Evolutionary conservation across 2,888 invertebrate genomes (phyloP), one percentile per base, ranked within the genome.

Genomic region (Aproaerema taeniolella): DNA sequence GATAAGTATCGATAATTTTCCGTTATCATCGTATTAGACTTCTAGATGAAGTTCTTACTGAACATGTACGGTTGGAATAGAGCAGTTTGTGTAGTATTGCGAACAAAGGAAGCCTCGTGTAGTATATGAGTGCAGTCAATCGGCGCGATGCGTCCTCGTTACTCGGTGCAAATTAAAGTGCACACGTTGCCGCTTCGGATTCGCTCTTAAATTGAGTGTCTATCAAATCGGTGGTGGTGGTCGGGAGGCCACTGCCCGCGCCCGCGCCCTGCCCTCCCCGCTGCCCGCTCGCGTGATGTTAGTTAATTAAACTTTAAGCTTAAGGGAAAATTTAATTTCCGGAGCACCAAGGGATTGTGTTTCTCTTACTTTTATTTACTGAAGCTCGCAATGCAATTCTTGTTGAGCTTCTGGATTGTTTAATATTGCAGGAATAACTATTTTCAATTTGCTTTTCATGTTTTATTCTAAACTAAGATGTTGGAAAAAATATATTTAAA

Each of bases 241-340:
- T 40, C 26, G 5, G 46, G 33, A 46, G 38, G 43, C 38, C 40
- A 56, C 54, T 37, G 42, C 39, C 39, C 50, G 43, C 42, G 8
- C 26, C 14, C 20, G 20, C 41, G 43, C 49, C 43, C 45, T 41
- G 46, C 30, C 14, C 6, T 33, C 40, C 39, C 41, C 50, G 45
- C 42, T 61, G 58, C 64, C 63, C 39, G 31, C 58, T 78, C 62
- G 77, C 77, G 75, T 79, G 78, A 66, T 70, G 62, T 68, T 68
- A 61, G 61, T 77, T 79, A 79, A 80, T 79, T 80, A 76, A 80
- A 78, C 61, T 76, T 74, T 68, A 73, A 72, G 75, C 77, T 75
- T 70, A 74, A 77, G 61, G 70, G 73, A 72, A 73, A 70, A 78
- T 77, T 76, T 78, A 79, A 79, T 79, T 79, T 80, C 78, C 80